Evolutionary conservation across 2,113 vertebrate genomes (phyloP).

Genomic region (Todiramphus chloris): DNA sequence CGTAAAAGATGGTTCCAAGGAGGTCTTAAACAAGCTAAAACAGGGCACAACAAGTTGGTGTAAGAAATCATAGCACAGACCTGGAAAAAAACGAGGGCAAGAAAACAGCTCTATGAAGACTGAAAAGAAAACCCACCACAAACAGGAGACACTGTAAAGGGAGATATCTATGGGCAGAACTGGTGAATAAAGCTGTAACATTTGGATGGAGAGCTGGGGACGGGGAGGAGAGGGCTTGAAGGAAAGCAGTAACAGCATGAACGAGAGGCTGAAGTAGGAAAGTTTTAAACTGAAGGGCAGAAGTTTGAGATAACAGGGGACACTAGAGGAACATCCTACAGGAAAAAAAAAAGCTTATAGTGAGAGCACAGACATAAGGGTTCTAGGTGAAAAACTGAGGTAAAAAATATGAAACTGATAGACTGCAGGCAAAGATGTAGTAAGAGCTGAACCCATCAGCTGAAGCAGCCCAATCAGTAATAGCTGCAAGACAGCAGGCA

Average conservation of each 20-base stretch:
- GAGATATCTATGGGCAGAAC: not conserved
- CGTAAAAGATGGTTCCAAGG: not conserved
- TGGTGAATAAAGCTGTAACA: not conserved
- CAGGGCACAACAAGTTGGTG: not conserved
- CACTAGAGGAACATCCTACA: not conserved
- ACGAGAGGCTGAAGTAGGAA: not conserved
- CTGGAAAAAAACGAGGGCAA: not conserved
- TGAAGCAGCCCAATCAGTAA: not conserved
- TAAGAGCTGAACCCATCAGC: not conserved
- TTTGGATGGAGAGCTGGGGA: not conserved
- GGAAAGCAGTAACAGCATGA: not conserved
- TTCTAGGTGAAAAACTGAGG: not conserved
- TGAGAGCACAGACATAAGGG: not conserved
- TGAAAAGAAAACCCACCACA: not conserved
- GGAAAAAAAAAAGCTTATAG: not conserved
- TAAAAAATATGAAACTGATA: not conserved
- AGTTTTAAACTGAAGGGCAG: not conserved
- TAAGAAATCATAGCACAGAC: not conserved
- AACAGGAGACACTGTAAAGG: not conserved
- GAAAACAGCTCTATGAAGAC: not conserved
- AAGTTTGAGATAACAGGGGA: not conserved
- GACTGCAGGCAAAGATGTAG: not conserved
- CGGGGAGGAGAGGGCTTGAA: not conserved
- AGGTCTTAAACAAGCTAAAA: not conserved
- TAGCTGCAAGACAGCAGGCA: conserved; percentile 13